Percentiles rank a stretch among this genome's conserved stretches.
These are phyloP conservation scores for Rhopilema esculentum DNA, from an alignment of 30 jellyfish, hydroid and myxozoan species.

Conservation along the genomic window DNA sequence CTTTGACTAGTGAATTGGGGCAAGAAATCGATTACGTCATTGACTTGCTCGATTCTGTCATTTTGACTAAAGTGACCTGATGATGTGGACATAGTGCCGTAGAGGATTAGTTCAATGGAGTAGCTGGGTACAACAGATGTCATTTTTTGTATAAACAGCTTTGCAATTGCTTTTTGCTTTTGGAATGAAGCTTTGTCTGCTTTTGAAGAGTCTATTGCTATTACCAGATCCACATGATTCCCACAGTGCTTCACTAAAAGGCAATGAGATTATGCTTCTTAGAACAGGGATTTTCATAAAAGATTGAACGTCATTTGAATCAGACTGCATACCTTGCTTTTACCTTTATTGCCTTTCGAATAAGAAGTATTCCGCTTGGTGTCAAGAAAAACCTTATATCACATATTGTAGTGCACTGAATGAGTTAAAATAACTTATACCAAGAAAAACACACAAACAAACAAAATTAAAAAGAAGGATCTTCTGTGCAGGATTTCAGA, in stretches of 20 bases:
- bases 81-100: slow-evolving; percentile 15
- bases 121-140: slow-evolving; percentile 9
- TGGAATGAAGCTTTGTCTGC: slow-evolving; percentile 6
- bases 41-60: not conserved
- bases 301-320: too few relatives aligned
- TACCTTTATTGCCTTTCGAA: too few relatives aligned
- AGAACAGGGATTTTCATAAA: too few relatives aligned
- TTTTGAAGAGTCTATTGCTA: slow-evolving; percentile 46
- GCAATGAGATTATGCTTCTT: not conserved
- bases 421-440: too few relatives aligned
- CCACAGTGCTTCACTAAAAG: slow-evolving; percentile 7
- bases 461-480: not conserved
- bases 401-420: too few relatives aligned
- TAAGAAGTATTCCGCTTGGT: too few relatives aligned
- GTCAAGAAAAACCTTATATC: too few relatives aligned
- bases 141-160: slow-evolving; percentile 1
- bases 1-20: slow-evolving; percentile 29
- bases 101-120: slow-evolving; percentile 8
- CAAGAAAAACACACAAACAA: not conserved
- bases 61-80: slow-evolving; percentile 13
- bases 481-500: not conserved
- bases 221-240: slow-evolving; percentile 9
- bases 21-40: slow-evolving; percentile 18
- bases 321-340: too few relatives aligned
- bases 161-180: slow-evolving; percentile 36